Evolutionary conservation across 2,888 invertebrate species (phyloP).

Genomic region (Prenolepis imparis): DNA sequence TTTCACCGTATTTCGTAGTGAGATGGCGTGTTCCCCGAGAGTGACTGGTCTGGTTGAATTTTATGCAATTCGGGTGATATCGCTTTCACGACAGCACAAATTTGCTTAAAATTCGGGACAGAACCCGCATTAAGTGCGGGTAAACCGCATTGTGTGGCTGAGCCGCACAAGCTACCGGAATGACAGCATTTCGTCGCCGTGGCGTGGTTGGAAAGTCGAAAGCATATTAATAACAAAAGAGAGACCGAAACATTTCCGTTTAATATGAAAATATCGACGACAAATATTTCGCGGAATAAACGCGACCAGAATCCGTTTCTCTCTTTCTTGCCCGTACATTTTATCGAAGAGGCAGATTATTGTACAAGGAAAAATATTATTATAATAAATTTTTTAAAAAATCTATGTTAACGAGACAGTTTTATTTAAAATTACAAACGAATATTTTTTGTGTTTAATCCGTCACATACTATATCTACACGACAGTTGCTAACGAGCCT

Average conservation of each 20-base stretch:
- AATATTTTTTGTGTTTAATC: neutral
- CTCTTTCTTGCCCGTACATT: neutral
- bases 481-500: slow-evolving; percentile 7
- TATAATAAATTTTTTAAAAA: neutral
- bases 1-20: slow-evolving; percentile 43
- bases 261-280: slow-evolving; percentile 24
- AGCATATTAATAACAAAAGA: slow-evolving; percentile 45
- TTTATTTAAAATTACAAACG: neutral
- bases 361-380: neutral
- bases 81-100: slow-evolving; percentile 53
- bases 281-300: neutral
- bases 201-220: slow-evolving; percentile 46
- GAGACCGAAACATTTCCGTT: slow-evolving; percentile 21
- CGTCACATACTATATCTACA: neutral
- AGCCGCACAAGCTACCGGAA: slow-evolving; percentile 41
- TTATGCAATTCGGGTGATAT: slow-evolving; percentile 46
- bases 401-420: neutral
- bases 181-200: slow-evolving; percentile 55
- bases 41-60: slow-evolving; percentile 38
- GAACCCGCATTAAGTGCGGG: slow-evolving; percentile 54
- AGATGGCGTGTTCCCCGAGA: neutral
- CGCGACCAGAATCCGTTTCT: neutral
- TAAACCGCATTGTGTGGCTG: slow-evolving; percentile 58
- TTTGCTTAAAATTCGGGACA: slow-evolving; percentile 58
- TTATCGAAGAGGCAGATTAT: neutral